A percentile compares a stretch with the other conserved stretches of the same genome.
These are phyloP conservation scores for Myotis vivesi DNA, from an alignment of 2,797 vertebrate species.

Conservation along the genomic window DNA sequence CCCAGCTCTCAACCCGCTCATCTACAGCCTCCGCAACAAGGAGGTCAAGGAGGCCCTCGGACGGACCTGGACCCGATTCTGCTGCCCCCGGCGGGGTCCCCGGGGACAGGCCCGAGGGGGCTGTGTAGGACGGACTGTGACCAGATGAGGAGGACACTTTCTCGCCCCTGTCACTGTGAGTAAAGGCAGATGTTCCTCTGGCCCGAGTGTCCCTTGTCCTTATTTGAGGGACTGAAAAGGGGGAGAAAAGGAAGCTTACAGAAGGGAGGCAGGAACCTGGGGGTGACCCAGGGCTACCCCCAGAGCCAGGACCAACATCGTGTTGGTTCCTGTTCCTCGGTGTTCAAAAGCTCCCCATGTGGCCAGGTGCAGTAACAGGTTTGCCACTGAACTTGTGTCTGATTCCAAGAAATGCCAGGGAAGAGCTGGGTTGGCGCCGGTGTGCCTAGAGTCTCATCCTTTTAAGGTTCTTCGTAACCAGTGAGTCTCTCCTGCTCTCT, in stretches of 20 bases:
- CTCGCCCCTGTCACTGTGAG: background rate
- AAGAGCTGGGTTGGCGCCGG: background rate
- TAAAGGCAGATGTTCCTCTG: background rate
- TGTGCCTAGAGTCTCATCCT: background rate
- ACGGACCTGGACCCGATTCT: conserved; percentile 31
- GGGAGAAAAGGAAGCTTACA: background rate
- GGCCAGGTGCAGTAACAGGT: background rate
- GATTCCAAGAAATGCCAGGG: background rate
- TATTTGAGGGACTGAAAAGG: background rate
- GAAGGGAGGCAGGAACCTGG: background rate
- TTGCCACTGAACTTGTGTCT: background rate
- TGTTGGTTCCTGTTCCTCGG: background rate
- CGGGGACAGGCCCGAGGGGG: background rate
- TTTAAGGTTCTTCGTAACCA: background rate
- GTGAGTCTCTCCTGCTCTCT: background rate
- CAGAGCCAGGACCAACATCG: background rate
- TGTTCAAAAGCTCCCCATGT: background rate
- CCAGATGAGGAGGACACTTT: background rate
- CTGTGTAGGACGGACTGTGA: background rate
- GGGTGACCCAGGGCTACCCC: background rate
- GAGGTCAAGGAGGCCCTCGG: conserved; percentile 74
- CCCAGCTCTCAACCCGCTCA: conserved; percentile 78
- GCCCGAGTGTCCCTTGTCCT: background rate
- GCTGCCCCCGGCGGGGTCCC: background rate
- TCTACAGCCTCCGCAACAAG: conserved; percentile 79